phyloP scores from a whole-genome alignment of 2,113 vertebrate species.

The Pterocles orientalis region DNA sequence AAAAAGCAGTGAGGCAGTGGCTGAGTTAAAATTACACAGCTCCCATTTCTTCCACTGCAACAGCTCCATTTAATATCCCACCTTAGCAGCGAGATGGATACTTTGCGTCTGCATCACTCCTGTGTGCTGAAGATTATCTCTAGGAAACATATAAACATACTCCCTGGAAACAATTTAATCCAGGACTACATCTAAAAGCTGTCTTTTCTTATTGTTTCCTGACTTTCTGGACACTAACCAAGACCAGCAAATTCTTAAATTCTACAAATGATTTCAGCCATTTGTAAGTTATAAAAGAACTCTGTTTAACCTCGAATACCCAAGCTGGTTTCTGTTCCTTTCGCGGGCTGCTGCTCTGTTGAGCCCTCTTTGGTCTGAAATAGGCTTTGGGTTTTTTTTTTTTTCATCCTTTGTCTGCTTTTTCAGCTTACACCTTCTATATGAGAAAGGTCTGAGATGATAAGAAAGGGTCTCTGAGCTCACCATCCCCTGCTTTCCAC shows the following conservation, averaged over 20 bases:
- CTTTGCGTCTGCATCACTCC: not conserved
- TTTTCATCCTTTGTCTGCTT: not conserved
- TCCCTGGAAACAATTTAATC: conserved; percentile 34
- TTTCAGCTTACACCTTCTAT: conserved; percentile 14
- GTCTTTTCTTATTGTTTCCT: conserved; percentile 48
- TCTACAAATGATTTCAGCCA: conserved; percentile 5
- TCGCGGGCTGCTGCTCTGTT: not conserved
- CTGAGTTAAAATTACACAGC: not conserved
- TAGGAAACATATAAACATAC: not conserved
- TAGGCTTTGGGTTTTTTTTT: not conserved
- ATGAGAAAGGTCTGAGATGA: not conserved
- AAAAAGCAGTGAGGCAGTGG: not conserved
- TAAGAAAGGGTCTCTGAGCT: not conserved
- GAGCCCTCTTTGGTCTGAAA: conserved; percentile 13
- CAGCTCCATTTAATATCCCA: not conserved
- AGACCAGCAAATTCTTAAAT: conserved; percentile 52
- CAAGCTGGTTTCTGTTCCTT: conserved; percentile 18
- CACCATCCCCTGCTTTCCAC: not conserved
- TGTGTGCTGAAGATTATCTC: not conserved
- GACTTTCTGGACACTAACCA: conserved; percentile 54
- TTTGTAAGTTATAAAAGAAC: conserved; percentile 53
- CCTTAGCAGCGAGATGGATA: not conserved
- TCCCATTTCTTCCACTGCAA: not conserved
- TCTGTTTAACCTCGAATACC: not conserved
- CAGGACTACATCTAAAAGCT: conserved; percentile 28